phyloP scores from a whole-genome alignment of 1,140 invertebrate genomes.

The Procambarus virginalis region DNA sequence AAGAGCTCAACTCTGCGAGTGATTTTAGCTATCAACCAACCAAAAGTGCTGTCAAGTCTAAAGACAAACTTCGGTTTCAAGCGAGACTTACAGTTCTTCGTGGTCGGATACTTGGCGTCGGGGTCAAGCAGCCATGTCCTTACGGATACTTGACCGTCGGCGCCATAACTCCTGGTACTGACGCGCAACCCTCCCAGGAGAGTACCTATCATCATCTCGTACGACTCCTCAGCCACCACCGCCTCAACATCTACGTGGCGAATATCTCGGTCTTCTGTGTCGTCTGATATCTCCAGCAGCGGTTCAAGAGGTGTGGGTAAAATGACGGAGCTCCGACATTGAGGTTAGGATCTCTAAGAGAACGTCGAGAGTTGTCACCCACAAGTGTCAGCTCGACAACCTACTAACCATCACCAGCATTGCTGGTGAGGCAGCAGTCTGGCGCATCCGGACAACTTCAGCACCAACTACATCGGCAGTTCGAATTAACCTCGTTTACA shows the following conservation, averaged over 20 bases:
- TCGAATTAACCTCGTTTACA: slow-evolving; percentile 22
- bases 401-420: slow-evolving; percentile 31
- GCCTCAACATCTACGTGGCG: slow-evolving; percentile 84
- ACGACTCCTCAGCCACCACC: slow-evolving; percentile 89
- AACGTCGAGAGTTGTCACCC: slow-evolving; percentile 13
- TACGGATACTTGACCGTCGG: slow-evolving; percentile 79
- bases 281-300: slow-evolving; percentile 66
- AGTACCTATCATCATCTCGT: slow-evolving; percentile 84
- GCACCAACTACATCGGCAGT: slow-evolving; percentile 36
- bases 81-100: slow-evolving; percentile 55
- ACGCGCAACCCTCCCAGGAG: slow-evolving; percentile 93
- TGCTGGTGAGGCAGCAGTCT: slow-evolving; percentile 44
- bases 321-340: slow-evolving; percentile 12
- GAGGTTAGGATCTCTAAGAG: slow-evolving; percentile 20
- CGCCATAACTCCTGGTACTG: slow-evolving; percentile 88
- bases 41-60: slow-evolving; percentile 49
- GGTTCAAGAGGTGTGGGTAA: slow-evolving; percentile 34
- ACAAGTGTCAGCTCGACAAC: slow-evolving; percentile 24
- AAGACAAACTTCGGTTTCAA: slow-evolving; percentile 52
- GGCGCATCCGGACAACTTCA: slow-evolving; percentile 37
- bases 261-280: slow-evolving; percentile 72
- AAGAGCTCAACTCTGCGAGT: slow-evolving; percentile 42
- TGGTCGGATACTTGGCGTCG: slow-evolving; percentile 69
- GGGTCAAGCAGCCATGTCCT: slow-evolving; percentile 74
- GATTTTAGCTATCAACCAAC: slow-evolving; percentile 46